Evolutionary conservation across 2,113 vertebrate species (phyloP).

Genomic region (Myotis yumanensis): DNA sequence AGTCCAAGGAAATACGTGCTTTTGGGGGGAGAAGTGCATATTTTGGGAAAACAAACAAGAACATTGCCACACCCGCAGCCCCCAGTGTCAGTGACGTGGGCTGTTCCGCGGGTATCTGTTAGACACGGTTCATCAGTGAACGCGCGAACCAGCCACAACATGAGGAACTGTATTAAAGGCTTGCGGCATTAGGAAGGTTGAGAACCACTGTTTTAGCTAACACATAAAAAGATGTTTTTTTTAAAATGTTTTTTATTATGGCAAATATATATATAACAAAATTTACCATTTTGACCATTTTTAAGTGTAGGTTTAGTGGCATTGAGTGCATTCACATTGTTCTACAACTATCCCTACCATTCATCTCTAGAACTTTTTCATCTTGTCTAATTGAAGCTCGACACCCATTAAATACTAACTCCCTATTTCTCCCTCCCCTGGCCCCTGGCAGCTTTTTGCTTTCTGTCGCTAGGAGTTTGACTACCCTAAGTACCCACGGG

Average conservation of each 20-base stretch:
- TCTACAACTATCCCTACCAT: neutral
- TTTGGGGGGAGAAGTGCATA: neutral
- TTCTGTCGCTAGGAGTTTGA: neutral
- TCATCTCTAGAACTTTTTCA: neutral
- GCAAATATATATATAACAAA: neutral
- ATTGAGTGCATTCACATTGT: too few species aligned
- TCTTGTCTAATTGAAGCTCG: too few species aligned
- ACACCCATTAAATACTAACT: neutral
- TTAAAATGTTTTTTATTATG: neutral
- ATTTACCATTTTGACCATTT: neutral
- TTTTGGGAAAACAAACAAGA: neutral
- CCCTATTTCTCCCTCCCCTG: too few species aligned
- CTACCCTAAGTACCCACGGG: neutral
- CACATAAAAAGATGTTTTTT: too few species aligned
- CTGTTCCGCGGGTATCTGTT: neutral
- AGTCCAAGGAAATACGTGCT: neutral
- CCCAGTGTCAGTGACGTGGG: neutral
- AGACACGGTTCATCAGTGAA: neutral
- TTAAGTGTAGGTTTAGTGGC: neutral
- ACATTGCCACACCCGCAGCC: fast-evolving
- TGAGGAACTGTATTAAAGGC: too few species aligned
- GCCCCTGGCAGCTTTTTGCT: neutral
- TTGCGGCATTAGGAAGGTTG: too few species aligned
- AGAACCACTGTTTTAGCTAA: too few species aligned
- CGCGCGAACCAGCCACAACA: neutral